Percentiles rank a stretch among this genome's conserved stretches.
phyloP scores from a whole-genome alignment of 1,140 invertebrate genomes.

The Lordiphosa mommai region DNA sequence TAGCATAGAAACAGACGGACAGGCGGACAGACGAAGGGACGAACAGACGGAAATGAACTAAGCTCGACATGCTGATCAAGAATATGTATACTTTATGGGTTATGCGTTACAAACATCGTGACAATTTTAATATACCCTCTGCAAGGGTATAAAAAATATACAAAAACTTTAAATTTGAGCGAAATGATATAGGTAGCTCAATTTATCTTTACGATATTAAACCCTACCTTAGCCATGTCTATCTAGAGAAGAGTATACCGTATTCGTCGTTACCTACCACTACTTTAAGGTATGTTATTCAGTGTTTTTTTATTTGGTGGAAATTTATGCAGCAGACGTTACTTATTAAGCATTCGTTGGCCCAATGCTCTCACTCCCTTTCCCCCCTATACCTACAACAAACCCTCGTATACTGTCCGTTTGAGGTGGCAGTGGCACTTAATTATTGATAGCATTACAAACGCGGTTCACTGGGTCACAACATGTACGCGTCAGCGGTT shows the following conservation, averaged over 20 bases:
- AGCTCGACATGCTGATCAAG: too few species aligned
- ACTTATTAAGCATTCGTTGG: constrained; percentile 69
- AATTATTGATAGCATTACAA: constrained; percentile 77
- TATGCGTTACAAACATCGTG: too few species aligned
- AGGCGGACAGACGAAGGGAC: too few species aligned
- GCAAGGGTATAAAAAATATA: too few species aligned
- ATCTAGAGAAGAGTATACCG: constrained; percentile 17
- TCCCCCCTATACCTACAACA: not conserved
- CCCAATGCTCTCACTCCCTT: not conserved
- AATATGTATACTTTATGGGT: too few species aligned
- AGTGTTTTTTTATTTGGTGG: constrained; percentile 40
- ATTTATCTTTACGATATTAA: too few species aligned
- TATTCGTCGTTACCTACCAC: not conserved
- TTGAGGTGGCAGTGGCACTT: constrained; percentile 69
- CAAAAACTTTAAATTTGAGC: too few species aligned
- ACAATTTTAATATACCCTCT: too few species aligned
- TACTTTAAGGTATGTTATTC: constrained; percentile 11
- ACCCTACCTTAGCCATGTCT: too few species aligned
- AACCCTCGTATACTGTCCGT: constrained; percentile 18
- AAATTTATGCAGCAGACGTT: constrained; percentile 73
- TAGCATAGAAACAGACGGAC: too few species aligned
- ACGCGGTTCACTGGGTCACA: constrained; percentile 63
- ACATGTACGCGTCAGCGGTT: constrained; percentile 35
- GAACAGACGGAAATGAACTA: too few species aligned
- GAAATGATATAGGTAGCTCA: too few species aligned